A percentile compares a stretch with the other conserved stretches of the same genome.
phyloP scores from a whole-genome alignment of 1,140 invertebrate species.

The Pseudomyrmex sp. region DNA sequence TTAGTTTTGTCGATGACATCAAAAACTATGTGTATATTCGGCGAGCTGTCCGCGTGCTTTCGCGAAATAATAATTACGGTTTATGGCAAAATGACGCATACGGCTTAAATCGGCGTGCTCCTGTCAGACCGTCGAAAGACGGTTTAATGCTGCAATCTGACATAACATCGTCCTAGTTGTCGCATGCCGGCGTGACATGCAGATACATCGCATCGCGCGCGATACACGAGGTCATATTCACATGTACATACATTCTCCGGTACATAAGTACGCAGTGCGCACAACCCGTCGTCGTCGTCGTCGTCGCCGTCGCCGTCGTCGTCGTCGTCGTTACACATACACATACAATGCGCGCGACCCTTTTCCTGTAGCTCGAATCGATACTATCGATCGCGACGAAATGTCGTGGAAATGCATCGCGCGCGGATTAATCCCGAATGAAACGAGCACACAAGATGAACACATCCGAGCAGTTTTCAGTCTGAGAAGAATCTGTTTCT shows the following conservation, averaged over 20 bases:
- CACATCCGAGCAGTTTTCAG: too few relatives aligned
- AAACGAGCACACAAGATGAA: not conserved
- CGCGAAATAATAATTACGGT: conserved; percentile 27
- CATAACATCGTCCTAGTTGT: conserved; percentile 66
- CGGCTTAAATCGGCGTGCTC: conserved; percentile 5
- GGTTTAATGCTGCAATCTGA: conserved; percentile 62
- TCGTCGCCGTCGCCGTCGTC: too few relatives aligned
- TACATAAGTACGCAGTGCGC: conserved; percentile 24
- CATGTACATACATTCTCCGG: not conserved
- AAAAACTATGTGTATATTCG: conserved; percentile 3
- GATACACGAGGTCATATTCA: conserved; percentile 55
- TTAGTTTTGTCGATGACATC: conserved; percentile 38
- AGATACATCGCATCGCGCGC: conserved; percentile 36
- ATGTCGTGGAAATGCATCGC: conserved; percentile 48
- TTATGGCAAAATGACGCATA: not conserved
- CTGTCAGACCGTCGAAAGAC: conserved; percentile 11
- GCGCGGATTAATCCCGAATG: conserved; percentile 40
- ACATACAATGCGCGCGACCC: conserved; percentile 40
- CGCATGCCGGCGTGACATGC: conserved; percentile 32
- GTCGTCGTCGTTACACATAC: conserved; percentile 3
- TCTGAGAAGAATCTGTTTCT: too few relatives aligned
- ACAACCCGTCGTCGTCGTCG: not conserved
- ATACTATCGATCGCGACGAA: conserved; percentile 68
- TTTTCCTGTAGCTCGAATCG: conserved; percentile 49
- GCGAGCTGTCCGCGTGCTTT: not conserved